phyloP scores from a whole-genome alignment of 2,797 vertebrate species.

The Etheostoma nigrum region DNA sequence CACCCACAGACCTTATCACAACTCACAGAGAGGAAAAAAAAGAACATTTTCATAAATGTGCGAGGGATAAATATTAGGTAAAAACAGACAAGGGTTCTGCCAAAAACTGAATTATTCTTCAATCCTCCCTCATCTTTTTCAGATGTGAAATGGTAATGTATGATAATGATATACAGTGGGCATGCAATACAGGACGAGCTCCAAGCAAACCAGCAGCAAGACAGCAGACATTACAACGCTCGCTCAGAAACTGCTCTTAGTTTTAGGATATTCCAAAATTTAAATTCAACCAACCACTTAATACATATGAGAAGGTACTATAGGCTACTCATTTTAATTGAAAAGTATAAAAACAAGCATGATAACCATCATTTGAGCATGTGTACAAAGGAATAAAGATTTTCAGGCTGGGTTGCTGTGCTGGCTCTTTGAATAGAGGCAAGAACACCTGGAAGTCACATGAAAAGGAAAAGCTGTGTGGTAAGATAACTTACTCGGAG shows the following conservation, averaged over 20 bases:
- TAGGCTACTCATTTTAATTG: conserved; percentile 33
- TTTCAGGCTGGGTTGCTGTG: conserved; percentile 21
- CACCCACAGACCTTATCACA: conserved; percentile 39
- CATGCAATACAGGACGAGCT: conserved; percentile 53
- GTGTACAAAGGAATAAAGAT: conserved; percentile 28
- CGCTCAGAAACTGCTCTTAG: conserved; percentile 9
- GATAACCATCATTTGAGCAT: conserved; percentile 37
- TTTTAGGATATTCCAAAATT: conserved; percentile 20
- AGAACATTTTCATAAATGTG: conserved; percentile 37
- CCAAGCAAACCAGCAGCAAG: conserved; percentile 37
- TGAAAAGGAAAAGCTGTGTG: conserved; percentile 46
- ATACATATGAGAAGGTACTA: conserved; percentile 7
- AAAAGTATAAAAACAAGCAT: conserved; percentile 41
- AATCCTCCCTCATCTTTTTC: conserved; percentile 36
- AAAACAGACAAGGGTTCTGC: conserved; percentile 45
- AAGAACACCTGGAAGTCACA: conserved; percentile 36
- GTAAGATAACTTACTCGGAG: conserved; percentile 38
- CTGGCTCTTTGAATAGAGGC: conserved; percentile 29
- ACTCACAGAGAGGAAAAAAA: conserved; percentile 14
- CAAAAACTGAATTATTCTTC: conserved; percentile 44
- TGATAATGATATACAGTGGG: conserved; percentile 65
- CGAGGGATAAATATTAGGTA: conserved; percentile 45
- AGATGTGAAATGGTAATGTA: conserved; percentile 64
- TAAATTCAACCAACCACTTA: conserved; percentile 15
- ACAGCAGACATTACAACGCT: conserved; percentile 25